phyloP scores from a whole-genome alignment of 2,113 vertebrate genomes.

The Hemichromis elongatus region DNA sequence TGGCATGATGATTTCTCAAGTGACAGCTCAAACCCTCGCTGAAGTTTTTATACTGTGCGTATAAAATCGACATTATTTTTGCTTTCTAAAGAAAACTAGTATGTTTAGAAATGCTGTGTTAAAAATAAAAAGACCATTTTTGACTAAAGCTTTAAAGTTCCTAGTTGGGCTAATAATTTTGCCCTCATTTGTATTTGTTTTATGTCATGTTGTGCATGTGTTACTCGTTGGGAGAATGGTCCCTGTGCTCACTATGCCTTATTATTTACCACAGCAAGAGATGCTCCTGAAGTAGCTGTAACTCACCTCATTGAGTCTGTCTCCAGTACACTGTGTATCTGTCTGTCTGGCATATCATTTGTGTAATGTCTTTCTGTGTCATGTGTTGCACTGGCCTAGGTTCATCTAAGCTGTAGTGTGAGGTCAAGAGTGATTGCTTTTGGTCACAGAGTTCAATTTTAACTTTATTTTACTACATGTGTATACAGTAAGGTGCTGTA shows the following conservation, averaged over 20 bases:
- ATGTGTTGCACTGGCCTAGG: constrained; percentile 46
- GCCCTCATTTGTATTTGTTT: not conserved
- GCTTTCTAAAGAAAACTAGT: not conserved
- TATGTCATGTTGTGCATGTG: constrained; percentile 28
- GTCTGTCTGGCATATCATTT: constrained; percentile 13
- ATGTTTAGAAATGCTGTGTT: not conserved
- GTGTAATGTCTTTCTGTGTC: constrained; percentile 19
- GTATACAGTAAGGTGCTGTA: not conserved
- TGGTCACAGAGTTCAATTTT: not conserved
- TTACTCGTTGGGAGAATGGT: not conserved
- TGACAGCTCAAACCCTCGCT: not conserved
- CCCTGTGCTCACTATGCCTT: constrained; percentile 13
- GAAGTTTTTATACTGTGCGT: not conserved
- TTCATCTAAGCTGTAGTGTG: constrained; percentile 7
- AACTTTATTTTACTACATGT: not conserved
- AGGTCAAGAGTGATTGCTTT: not conserved
- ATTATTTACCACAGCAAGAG: constrained; percentile 26
- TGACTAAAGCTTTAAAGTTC: not conserved
- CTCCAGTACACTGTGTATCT: not conserved
- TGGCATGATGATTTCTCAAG: not conserved
- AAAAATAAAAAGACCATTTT: not conserved
- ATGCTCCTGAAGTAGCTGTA: constrained; percentile 19
- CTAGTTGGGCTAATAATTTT: not conserved
- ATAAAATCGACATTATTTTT: not conserved
- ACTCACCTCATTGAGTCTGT: constrained; percentile 32